Conservation (phyloP, 2,888 invertebrate genomes). For the Drosophila macrothrix region DNA sequence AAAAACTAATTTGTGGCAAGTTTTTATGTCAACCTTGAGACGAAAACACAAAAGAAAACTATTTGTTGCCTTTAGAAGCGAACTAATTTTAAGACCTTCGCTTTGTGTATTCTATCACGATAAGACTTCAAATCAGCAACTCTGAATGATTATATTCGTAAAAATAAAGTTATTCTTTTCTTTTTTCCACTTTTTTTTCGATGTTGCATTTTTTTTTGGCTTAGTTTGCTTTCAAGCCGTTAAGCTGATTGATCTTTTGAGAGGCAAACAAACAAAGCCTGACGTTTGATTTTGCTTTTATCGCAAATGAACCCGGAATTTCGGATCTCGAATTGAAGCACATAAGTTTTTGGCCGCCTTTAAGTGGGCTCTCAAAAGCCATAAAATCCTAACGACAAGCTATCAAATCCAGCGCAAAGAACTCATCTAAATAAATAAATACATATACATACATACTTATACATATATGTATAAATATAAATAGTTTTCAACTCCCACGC, state of each 20-base stretch:
- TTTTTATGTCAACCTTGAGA: constrained; percentile 45
- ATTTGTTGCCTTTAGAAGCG: constrained; percentile 38
- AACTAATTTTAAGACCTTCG: constrained; percentile 32
- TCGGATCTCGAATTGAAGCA: constrained; percentile 56
- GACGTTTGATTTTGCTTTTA: constrained; percentile 18
- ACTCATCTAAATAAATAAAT: constrained; percentile 61
- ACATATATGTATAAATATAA: constrained; percentile 12
- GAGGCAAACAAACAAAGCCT: constrained; percentile 46
- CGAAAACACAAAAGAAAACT: constrained; percentile 17
- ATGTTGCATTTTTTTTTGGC: constrained; percentile 8
- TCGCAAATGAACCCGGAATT: constrained; percentile 69
- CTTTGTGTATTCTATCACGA: constrained; percentile 16
- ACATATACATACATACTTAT: neutral
- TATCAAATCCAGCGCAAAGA: constrained; percentile 41
- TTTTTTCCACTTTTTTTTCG: neutral
- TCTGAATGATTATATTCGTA: neutral
- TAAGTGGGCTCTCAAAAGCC: constrained; percentile 63
- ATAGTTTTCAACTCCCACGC: constrained; percentile 65
- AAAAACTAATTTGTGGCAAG: constrained; percentile 50
- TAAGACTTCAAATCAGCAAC: neutral
- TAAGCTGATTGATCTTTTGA: constrained; percentile 49
- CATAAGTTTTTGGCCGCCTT: constrained; percentile 50
- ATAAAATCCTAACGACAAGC: constrained; percentile 62
- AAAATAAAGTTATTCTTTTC: neutral
- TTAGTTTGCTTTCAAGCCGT: constrained; percentile 30